Evolutionary conservation across 2,888 invertebrate genomes (phyloP).

Genomic region (Cristatella mucedo): DNA sequence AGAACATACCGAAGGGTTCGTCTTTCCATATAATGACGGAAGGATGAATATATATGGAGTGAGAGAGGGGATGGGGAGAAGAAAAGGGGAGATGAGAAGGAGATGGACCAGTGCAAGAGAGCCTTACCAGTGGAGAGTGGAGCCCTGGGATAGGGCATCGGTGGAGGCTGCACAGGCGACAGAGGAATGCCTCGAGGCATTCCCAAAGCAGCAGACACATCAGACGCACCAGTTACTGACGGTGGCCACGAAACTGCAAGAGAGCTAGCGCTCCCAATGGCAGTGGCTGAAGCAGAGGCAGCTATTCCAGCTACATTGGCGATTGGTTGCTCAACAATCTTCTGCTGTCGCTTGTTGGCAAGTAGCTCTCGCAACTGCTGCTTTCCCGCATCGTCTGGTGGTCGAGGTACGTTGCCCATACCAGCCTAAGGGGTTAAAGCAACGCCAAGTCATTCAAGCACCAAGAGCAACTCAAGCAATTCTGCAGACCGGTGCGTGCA

Average conservation of each 20-base stretch:
- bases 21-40: too few species aligned
- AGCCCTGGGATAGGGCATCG: not conserved
- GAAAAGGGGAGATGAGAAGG: not conserved
- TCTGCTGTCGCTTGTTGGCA: slow-evolving; percentile 45
- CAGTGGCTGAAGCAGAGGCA: not conserved
- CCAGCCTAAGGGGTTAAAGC: too few species aligned
- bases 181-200: slow-evolving; percentile 5
- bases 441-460: too few species aligned
- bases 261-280: not conserved
- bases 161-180: slow-evolving; percentile 2
- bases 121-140: not conserved
- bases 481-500: too few species aligned
- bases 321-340: too few species aligned
- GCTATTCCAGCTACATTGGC: not conserved
- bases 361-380: slow-evolving; percentile 61
- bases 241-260: too few species aligned
- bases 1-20: too few species aligned
- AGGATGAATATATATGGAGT: not conserved
- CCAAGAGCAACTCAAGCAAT: too few species aligned
- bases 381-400: slow-evolving; percentile 5
- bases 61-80: not conserved
- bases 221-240: not conserved
- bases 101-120: not conserved
- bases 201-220: not conserved
- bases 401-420: too few species aligned